Base-by-base conservation (phyloP, 2,888 invertebrate species). In the Macrosiphum euphorbiae region DNA sequence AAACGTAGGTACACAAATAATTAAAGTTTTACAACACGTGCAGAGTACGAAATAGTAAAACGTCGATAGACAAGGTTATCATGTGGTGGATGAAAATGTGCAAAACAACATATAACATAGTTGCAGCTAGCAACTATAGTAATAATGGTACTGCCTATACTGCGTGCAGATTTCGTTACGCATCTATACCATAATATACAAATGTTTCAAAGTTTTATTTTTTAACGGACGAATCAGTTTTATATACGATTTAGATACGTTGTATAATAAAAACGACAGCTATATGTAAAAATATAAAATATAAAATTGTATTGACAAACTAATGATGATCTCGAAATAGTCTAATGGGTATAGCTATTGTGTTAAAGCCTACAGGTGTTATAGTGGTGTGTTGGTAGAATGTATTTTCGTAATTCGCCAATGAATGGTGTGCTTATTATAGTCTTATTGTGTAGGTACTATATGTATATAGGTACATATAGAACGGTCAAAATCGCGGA, bases 81-180 rank as follows among this genome's bases (percentile, higher is more conserved):
- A 20, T 67, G 92, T 61, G 92, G 61, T 87, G 47, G 92, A 87
- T 86, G 86, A 86, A 92, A 86, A 67, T 67, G n/a, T 67, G n/a
- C 67, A n/a, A 35, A 35, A 16, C 16, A 67, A 44, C 44, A 44
- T 44, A 44, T 0, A 67, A n/a, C 13, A 67, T 35, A 78, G 35
- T 16, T 35, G 8, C 20, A 35, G 35, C 35, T 78, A 20, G 35
- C 16, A 16, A n/a, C 7, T 35, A 20, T 35, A 78, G 8, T 35
- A 10, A 78, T 35, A 10, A 35, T 35, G n/a, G n/a, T 78, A 16
- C 58, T 67, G n/a, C 3, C 13, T n/a, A 13, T n/a, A 13, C 28
- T n/a, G 28, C 1, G 28, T 61, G 67, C 67, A 67, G n/a, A 78
- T 78, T 35, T 78, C 35, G 78, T 78, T 35, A 35, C 20, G 8